Evolutionary conservation across 2,113 vertebrate genomes (phyloP), one percentile per base, ranked within the genome.

Genomic region (Pollachius pollachius): DNA sequence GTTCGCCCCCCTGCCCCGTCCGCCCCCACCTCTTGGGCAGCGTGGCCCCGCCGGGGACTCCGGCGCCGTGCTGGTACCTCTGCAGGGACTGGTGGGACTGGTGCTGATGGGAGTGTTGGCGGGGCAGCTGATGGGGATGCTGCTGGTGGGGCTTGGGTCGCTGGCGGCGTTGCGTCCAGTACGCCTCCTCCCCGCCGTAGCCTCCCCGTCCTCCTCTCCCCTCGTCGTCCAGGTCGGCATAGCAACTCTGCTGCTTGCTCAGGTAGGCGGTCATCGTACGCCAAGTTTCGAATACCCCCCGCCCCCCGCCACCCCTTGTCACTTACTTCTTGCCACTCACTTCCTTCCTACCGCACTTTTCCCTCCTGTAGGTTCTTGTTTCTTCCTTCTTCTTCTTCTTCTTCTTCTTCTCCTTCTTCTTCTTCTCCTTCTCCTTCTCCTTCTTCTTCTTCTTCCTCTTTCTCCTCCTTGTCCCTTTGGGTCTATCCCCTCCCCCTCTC

Each of bases 261-360:
- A 96, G 91, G 87, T 94, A 93, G 4, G 91, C 81, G 1, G 88
- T 94, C 95, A 96, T 96, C 74, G 73, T 75, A 25, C n/a, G n/a
- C 67, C 67, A 30, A 25, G 2, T 58, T 15, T 74, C 21, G 57
- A 63, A 66, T 68, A 56, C 79, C 65, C 54, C 57, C 23, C 23
- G 23, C 58, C 66, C 72, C 0, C 64, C 75, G 68, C 52, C 68
- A 56, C 58, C 52, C 67, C 67, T 54, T 69, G 30, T 5, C 30
- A 34, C 30, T 34, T 34, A 34, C 30, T 34, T 34, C 30, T 7
- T 34, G 30, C 4, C 30, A 5, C 6, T 7, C 30, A 34, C 30
- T 34, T 4, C 4, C 30, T 34, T 48, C 41, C 8, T 48, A 13
- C 41, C 41, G 8, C 41, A 48, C 41, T 9, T 48, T 48, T 48